phyloP scores from a whole-genome alignment of 2,888 invertebrate genomes.

The Scaptomyza reducta region DNA sequence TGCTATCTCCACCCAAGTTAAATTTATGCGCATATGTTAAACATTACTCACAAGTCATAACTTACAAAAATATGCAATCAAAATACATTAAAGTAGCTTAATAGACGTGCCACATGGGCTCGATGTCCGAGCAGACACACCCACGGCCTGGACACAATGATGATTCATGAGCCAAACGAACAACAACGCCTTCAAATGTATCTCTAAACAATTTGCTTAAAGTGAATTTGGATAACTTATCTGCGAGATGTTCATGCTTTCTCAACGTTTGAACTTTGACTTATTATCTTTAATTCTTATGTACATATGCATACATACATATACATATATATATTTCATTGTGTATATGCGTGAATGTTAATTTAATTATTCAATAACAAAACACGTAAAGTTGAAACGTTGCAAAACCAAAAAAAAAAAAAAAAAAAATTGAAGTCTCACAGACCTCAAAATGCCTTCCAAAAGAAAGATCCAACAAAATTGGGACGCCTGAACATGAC shows the following conservation, averaged over 20 bases:
- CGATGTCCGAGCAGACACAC: background rate
- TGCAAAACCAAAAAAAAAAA: constrained; percentile 5
- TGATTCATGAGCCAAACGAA: constrained; percentile 22
- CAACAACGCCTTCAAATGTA: constrained; percentile 10
- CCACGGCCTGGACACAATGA: constrained; percentile 7
- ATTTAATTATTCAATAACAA: constrained; percentile 69
- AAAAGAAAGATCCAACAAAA: constrained; percentile 26
- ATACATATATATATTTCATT: background rate
- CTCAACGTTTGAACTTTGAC: no score
- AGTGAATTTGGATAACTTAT: background rate
- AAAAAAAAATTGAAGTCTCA: background rate
- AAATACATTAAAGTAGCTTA: constrained; percentile 56
- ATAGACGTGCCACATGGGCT: constrained; percentile 48
- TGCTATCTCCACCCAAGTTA: background rate
- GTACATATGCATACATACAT: background rate
- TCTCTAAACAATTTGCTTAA: background rate
- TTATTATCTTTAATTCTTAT: background rate
- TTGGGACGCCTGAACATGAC: constrained; percentile 46
- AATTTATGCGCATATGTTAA: constrained; percentile 55
- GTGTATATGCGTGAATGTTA: constrained; percentile 56
- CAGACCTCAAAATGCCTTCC: constrained; percentile 13
- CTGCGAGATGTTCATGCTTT: background rate
- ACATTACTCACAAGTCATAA: constrained; percentile 45
- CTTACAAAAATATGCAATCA: constrained; percentile 58
- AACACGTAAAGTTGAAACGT: constrained; percentile 51